phyloP scores from a whole-genome alignment of 1,140 invertebrate genomes.

The Drosophila neocordata region DNA sequence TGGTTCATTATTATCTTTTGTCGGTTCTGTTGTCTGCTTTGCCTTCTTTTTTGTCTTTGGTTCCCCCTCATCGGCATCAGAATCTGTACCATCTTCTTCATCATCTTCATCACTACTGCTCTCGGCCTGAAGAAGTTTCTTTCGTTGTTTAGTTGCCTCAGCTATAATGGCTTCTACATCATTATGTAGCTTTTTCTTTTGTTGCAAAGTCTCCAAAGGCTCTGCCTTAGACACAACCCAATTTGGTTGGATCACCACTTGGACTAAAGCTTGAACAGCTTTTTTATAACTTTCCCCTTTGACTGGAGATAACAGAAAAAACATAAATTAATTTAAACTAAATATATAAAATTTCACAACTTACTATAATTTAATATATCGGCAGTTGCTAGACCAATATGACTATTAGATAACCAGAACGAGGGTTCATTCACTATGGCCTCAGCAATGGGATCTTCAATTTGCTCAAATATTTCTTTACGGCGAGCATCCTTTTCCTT shows the following conservation, averaged over 20 bases:
- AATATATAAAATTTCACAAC: slow-evolving; percentile 17
- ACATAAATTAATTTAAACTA: too few relatives aligned
- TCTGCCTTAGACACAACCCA: slow-evolving; percentile 73
- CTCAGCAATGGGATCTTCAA: slow-evolving; percentile 86
- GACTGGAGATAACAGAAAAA: slow-evolving; percentile 36
- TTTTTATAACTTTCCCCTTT: slow-evolving; percentile 61
- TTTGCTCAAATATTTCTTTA: slow-evolving; percentile 88
- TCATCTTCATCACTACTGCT: slow-evolving; percentile 28
- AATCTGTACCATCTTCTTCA: slow-evolving; percentile 30
- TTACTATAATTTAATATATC: slow-evolving; percentile 87
- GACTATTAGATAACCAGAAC: slow-evolving; percentile 88
- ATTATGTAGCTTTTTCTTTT: slow-evolving; percentile 48
- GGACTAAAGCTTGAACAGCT: slow-evolving; percentile 83
- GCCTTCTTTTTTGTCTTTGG: slow-evolving; percentile 16
- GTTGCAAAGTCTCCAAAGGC: slow-evolving; percentile 44
- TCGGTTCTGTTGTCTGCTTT: slow-evolving; percentile 10
- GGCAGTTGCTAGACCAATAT: slow-evolving; percentile 88
- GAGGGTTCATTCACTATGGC: slow-evolving; percentile 86
- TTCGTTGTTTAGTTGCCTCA: slow-evolving; percentile 60
- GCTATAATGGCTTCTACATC: slow-evolving; percentile 70
- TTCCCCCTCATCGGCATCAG: slow-evolving; percentile 19
- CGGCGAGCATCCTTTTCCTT: slow-evolving; percentile 89
- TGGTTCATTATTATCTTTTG: slow-evolving; percentile 9
- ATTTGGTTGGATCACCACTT: slow-evolving; percentile 82
- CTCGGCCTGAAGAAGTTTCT: slow-evolving; percentile 23